A percentile compares a stretch with the other conserved stretches of the same genome.
Evolutionary conservation across 2,888 invertebrate genomes (phyloP).

Genomic region (Lasioglossum marginatum): DNA sequence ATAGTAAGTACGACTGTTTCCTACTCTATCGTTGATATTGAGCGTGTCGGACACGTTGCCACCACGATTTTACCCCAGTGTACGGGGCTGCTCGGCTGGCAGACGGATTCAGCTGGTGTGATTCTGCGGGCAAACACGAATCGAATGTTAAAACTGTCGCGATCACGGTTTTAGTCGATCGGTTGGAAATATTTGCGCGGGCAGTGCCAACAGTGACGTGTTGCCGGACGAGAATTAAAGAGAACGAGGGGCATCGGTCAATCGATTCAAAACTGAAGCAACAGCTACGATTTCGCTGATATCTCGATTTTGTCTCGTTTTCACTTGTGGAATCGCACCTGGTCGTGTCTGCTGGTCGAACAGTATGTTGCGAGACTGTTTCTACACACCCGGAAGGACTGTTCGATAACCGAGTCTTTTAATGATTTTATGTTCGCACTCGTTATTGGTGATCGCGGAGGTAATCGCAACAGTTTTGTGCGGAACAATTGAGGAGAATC

Average conservation of each 20-base stretch:
- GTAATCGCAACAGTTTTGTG: not conserved
- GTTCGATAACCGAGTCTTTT: not conserved
- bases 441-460: not conserved
- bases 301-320: not conserved
- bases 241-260: not conserved
- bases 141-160: not conserved
- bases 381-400: not conserved
- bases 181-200: not conserved
- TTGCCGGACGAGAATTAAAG: not conserved
- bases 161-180: not conserved
- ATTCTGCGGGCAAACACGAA: not conserved
- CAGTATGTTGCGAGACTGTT: not conserved
- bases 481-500: not conserved
- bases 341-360: not conserved
- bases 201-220: not conserved
- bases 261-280: not conserved
- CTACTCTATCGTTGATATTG: slow-evolving; percentile 43
- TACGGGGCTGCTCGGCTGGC: not conserved
- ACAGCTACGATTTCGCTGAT: not conserved
- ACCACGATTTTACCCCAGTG: not conserved
- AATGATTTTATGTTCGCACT: not conserved
- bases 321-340: not conserved
- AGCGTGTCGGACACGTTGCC: slow-evolving; percentile 13
- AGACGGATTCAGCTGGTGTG: not conserved
- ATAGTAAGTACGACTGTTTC: slow-evolving; percentile 59